Base-by-base conservation (phyloP, 2,888 invertebrate species). In the Caenorhabditis sp. region DNA sequence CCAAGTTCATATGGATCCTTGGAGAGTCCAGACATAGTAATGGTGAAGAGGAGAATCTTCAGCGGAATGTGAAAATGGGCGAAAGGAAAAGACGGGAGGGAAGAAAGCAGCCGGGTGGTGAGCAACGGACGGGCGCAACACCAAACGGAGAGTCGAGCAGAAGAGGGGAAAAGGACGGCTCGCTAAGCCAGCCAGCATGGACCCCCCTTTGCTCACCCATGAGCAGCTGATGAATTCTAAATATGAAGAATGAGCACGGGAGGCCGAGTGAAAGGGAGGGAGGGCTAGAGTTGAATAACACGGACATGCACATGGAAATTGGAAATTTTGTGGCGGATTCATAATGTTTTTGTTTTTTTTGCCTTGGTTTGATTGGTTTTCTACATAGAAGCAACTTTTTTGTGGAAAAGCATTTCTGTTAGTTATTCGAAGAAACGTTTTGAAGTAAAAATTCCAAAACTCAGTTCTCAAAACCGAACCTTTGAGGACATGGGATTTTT, bases 151-250 rank as follows among this genome's bases (percentile, higher is more conserved):
- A 28, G 55, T 24, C 24, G 55, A 26, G 55, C 15, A 28, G 28
- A 60, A 35, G 58, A 56, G n/a, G 58, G 37, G 26, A 37, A 60
- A 40, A 28, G 35, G 58, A 58, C 18, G 35, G 24, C 47, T 47
- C 40, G n/a, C n/a, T n/a, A n/a, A 18, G 55, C 24, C 11, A 40
- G 40, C 40, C 40, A 13, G 40, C 4, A 20, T 5, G 18, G 47
- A 15, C 28, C 55, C 28, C 28, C n/a, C 51, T 22, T 26, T 26
- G 28, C 55, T 9, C 55, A 26, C 55, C 26, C 28, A 55, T 26
- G 58, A 58, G 58, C 35, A 35, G 35, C 56, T 65, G 64, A 72
- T 72, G 72, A 72, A 72, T 64, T 72, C 65, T 72, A 35, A 65
- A 72, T 72, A 65, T 62, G 55, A 64, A 72, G 47, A 71, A 71